Base-by-base conservation (phyloP, 1,140 invertebrate species). In the Nomia melanderi region DNA sequence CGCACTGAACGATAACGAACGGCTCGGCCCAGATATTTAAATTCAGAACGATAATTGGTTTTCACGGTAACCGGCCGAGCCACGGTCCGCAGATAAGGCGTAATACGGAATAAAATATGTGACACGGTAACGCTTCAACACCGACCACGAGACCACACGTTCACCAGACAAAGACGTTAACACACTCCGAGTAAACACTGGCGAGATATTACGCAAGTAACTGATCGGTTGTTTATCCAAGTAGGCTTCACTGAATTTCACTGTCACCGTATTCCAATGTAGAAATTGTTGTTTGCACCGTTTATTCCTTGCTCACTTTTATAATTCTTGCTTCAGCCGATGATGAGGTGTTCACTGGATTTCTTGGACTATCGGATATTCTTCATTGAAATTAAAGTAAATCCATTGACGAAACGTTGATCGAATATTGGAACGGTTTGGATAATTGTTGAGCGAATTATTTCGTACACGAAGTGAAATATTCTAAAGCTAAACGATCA, bases 401-500 rank as follows among this genome's bases (percentile, higher is more conserved):
- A n/a, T n/a, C n/a, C n/a, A n/a, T n/a, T n/a, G n/a, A n/a, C n/a
- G n/a, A n/a, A n/a, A n/a, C n/a, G n/a, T n/a, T n/a, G n/a, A n/a
- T n/a, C n/a, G n/a, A n/a, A n/a, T n/a, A n/a, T n/a, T n/a, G n/a
- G n/a, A n/a, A n/a, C n/a, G n/a, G n/a, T n/a, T n/a, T n/a, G n/a
- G n/a, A n/a, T n/a, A n/a, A 17, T n/a, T 5, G n/a, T 27, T 6
- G 9, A 9, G 27, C 27, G 20, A n/a, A 57, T 33, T 63, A 66
- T 36, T 64, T 56, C 39, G 20, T 2, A 25, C 4, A 9, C 12
- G 11, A 25, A 44, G 9, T 39, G 41, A 60, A 41, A 79, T 63
- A 71, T 79, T 39, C 70, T 88, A 87, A 83, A 57, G n/a, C 83
- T 87, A 84, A 86, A 88, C 88, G 84, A 90, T 75, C 87, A 90